Evolutionary conservation across 92 coral and sea anemone species (phyloP).

Genomic region (Siderastrea siderea): DNA sequence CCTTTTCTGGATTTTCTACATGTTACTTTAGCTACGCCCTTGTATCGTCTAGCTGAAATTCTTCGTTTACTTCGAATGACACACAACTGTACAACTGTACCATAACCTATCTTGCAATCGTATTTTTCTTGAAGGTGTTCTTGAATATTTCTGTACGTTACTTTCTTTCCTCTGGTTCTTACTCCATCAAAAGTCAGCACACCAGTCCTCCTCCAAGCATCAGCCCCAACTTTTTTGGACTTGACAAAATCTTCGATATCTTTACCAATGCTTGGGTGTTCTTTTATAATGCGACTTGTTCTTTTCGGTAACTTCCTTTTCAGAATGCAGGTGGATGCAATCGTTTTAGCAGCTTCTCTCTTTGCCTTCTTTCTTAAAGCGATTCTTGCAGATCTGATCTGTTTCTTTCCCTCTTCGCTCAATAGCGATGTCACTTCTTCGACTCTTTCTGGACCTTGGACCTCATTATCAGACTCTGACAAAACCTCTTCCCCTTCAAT

Average conservation of each 20-base stretch:
- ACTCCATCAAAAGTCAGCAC: constrained; percentile 5
- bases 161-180: not conserved
- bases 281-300: not conserved
- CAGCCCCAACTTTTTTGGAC: constrained; percentile 9
- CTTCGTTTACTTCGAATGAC: constrained; percentile 51
- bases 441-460: not conserved
- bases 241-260: constrained; percentile 10
- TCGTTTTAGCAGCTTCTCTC: constrained; percentile 4
- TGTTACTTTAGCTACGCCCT: constrained; percentile 57
- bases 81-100: constrained; percentile 68
- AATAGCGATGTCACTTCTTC: not conserved
- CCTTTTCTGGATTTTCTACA: constrained; percentile 65
- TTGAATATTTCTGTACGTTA: not conserved
- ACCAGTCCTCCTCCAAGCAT: constrained; percentile 14
- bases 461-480: constrained; percentile 29
- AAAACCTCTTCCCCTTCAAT: not conserved
- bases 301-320: not conserved
- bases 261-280: not conserved
- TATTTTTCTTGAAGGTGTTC: constrained; percentile 32
- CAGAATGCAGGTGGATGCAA: constrained; percentile 9
- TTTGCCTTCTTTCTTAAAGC: not conserved
- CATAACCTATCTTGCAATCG: constrained; percentile 46
- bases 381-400: constrained; percentile 40
- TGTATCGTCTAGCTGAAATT: constrained; percentile 53
- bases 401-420: constrained; percentile 38